phyloP scores from a whole-genome alignment of 2,113 vertebrate genomes.

The Pteronura brasiliensis region DNA sequence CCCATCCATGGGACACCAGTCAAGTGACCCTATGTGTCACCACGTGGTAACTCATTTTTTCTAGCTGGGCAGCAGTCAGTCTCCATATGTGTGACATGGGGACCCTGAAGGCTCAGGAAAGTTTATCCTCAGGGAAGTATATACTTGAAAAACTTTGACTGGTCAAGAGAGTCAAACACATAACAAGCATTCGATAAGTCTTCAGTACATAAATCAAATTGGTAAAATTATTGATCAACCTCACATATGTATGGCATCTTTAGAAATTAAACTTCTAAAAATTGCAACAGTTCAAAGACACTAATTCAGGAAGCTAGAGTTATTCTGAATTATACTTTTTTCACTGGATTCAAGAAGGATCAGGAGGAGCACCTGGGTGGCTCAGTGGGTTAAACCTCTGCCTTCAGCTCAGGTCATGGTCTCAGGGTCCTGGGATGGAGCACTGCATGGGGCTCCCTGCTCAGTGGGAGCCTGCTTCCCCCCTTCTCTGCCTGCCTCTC shows the following conservation, averaged over 20 bases:
- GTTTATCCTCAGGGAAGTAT: neutral
- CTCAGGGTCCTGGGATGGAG: no score
- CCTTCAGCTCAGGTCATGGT: no score
- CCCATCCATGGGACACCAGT: neutral
- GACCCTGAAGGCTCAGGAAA: neutral
- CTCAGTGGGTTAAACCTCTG: no score
- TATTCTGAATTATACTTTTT: neutral
- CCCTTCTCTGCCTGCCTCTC: no score
- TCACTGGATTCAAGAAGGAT: neutral
- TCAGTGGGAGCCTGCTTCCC: no score
- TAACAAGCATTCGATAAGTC: neutral
- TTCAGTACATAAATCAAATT: neutral
- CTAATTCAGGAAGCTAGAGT: neutral
- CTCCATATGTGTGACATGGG: neutral
- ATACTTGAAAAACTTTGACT: neutral
- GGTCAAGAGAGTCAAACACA: neutral
- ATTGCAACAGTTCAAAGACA: neutral
- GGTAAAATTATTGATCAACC: neutral
- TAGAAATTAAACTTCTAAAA: neutral
- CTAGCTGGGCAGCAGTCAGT: neutral
- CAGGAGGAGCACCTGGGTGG: neutral
- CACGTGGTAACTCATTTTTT: neutral
- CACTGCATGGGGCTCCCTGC: no score
- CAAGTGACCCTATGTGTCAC: neutral
- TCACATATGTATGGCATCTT: neutral